A percentile compares a stretch with the other conserved stretches of the same genome.
Conservation (phyloP, 2,888 invertebrate species). For the Mythimna ferrago region DNA sequence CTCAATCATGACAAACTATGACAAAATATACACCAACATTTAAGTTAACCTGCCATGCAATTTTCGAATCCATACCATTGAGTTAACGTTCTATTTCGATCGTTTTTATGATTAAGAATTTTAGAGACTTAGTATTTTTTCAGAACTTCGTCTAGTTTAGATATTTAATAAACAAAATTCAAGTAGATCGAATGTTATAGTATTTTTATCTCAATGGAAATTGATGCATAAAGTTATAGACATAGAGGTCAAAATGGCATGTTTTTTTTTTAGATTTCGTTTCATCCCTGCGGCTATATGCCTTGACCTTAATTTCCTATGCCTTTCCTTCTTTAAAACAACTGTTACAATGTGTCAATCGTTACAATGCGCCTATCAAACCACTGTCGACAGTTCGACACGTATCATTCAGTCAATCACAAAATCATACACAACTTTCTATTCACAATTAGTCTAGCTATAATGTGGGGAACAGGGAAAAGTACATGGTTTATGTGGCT, state of each 20-base stretch:
- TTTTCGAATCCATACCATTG: conserved; percentile 5
- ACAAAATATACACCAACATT: conserved; percentile 11
- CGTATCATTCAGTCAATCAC: conserved; percentile 1
- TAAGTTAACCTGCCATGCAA: conserved; percentile 17
- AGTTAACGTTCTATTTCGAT: conserved; percentile 10
- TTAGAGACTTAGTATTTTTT: neutral
- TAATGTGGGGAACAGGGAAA: conserved; percentile 4
- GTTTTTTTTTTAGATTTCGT: neutral
- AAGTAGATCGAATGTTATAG: neutral
- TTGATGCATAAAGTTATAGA: neutral
- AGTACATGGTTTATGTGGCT: conserved; percentile 1
- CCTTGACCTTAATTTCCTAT: neutral
- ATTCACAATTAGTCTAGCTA: conserved; percentile 16
- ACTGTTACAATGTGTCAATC: neutral
- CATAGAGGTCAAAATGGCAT: neutral
- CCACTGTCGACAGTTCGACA: neutral
- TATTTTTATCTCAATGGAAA: neutral
- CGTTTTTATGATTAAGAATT: neutral
- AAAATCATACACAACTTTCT: conserved; percentile 1
- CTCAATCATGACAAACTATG: conserved; percentile 4
- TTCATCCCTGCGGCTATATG: neutral
- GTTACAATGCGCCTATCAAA: neutral
- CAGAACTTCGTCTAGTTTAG: neutral
- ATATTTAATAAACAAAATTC: neutral
- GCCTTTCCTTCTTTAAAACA: neutral